phyloP scores from a whole-genome alignment of 2,797 vertebrate genomes.

The Bovichtus diacanthus region DNA sequence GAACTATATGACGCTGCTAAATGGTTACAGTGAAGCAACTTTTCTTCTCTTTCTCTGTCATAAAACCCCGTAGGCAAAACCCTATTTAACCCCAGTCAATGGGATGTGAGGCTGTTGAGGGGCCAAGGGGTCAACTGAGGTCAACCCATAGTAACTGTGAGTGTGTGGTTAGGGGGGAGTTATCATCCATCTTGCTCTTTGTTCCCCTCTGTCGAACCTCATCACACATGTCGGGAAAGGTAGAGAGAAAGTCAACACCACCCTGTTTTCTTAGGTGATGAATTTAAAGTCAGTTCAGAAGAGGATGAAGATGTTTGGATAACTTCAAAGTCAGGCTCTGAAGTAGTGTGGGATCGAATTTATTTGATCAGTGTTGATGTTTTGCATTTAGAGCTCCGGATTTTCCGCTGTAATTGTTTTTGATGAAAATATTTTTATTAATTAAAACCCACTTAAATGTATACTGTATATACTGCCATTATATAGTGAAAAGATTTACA shows the following conservation, averaged over 20 bases:
- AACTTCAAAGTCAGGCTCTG: neutral
- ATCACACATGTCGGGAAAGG: constrained; percentile 38
- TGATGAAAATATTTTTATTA: neutral
- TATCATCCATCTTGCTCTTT: constrained; percentile 72
- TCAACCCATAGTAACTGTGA: constrained; percentile 73
- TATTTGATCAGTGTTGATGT: neutral
- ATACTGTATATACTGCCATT: too few species aligned
- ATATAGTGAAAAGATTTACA: neutral
- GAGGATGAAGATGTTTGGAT: neutral
- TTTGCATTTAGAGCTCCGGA: neutral
- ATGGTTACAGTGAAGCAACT: constrained; percentile 67
- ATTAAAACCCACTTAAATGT: neutral
- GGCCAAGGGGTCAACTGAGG: constrained; percentile 82
- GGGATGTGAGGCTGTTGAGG: constrained; percentile 79
- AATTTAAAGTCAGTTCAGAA: constrained; percentile 19
- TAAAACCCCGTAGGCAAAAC: constrained; percentile 67
- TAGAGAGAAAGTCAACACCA: constrained; percentile 42
- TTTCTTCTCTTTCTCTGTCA: constrained; percentile 51
- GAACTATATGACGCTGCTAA: constrained; percentile 19
- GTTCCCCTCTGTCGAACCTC: constrained; percentile 59
- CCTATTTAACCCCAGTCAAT: constrained; percentile 77
- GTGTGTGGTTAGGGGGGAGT: constrained; percentile 64
- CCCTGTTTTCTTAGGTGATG: constrained; percentile 8
- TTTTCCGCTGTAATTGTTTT: neutral
- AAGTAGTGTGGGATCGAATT: neutral